Percentiles rank a stretch among this genome's conserved stretches.
phyloP scores from a whole-genome alignment of 1,140 invertebrate species.

The Drosophila burlai region DNA sequence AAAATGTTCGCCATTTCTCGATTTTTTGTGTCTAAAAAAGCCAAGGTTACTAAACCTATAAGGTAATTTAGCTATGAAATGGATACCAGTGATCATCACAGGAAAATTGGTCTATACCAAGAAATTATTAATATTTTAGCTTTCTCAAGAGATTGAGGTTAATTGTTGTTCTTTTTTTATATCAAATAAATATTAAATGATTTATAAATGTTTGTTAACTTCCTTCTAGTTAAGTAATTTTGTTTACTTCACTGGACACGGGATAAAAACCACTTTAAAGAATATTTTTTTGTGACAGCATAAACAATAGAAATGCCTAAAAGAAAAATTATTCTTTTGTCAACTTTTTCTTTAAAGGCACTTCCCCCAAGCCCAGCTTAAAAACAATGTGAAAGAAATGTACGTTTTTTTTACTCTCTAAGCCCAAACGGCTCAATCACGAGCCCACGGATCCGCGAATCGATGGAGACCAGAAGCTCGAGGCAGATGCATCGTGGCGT shows the following conservation, averaged over 20 bases:
- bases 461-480: slow-evolving; percentile 4
- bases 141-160: neutral
- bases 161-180: neutral
- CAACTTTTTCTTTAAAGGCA: slow-evolving; percentile 1
- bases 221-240: neutral
- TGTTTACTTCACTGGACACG: neutral
- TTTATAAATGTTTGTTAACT: neutral
- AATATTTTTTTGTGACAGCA: neutral
- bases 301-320: slow-evolving; percentile 23
- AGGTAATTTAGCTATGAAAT: neutral
- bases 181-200: neutral
- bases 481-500: slow-evolving; percentile 23
- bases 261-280: neutral
- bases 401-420: slow-evolving; percentile 5
- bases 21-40: neutral
- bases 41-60: neutral
- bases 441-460: slow-evolving; percentile 28
- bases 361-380: neutral
- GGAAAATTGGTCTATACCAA: neutral
- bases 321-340: neutral
- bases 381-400: slow-evolving; percentile 22
- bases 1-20: neutral
- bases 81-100: neutral
- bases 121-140: neutral
- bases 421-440: slow-evolving; percentile 68